phyloP scores from a whole-genome alignment of 1,140 invertebrate genomes.

The Leguminivora glycinivorella region DNA sequence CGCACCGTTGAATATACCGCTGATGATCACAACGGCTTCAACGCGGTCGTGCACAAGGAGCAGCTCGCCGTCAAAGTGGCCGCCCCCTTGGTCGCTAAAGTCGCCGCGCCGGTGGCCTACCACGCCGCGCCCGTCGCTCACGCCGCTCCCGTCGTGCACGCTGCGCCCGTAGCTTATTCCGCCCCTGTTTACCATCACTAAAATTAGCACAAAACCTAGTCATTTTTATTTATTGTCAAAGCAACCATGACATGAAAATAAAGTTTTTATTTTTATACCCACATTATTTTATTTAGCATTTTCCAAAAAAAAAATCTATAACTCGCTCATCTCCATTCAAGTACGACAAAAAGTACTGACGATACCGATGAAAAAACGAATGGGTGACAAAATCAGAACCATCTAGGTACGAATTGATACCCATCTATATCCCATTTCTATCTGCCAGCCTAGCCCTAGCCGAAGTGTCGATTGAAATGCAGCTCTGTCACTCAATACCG shows the following conservation, averaged over 20 bases:
- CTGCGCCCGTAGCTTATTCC: constrained; percentile 42
- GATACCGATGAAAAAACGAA: no score
- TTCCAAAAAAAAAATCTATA: no score
- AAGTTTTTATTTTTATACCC: background rate
- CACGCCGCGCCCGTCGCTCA: constrained; percentile 37
- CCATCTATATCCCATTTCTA: no score
- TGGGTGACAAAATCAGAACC: no score
- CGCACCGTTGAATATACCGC: constrained; percentile 84
- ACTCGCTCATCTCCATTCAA: no score
- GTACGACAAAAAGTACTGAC: no score
- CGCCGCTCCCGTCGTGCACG: constrained; percentile 78
- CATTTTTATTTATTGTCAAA: constrained; percentile 25
- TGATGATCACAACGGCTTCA: constrained; percentile 79
- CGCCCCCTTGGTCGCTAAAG: constrained; percentile 39
- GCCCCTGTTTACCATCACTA: constrained; percentile 49
- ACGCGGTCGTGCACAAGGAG: constrained; percentile 76
- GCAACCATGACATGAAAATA: constrained; percentile 19
- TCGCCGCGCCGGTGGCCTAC: constrained; percentile 39
- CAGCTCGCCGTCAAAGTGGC: constrained; percentile 53
- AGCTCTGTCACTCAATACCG: no score
- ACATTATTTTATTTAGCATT: no score
- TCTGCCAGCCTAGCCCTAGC: no score
- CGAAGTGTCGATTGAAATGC: no score
- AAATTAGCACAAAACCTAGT: constrained; percentile 35
- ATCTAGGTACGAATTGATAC: no score